A percentile compares a stretch with the other conserved stretches of the same genome.
These are phyloP conservation scores for Junonia oenone DNA, from an alignment of 2,888 invertebrate genomes.

Conservation along the genomic window DNA sequence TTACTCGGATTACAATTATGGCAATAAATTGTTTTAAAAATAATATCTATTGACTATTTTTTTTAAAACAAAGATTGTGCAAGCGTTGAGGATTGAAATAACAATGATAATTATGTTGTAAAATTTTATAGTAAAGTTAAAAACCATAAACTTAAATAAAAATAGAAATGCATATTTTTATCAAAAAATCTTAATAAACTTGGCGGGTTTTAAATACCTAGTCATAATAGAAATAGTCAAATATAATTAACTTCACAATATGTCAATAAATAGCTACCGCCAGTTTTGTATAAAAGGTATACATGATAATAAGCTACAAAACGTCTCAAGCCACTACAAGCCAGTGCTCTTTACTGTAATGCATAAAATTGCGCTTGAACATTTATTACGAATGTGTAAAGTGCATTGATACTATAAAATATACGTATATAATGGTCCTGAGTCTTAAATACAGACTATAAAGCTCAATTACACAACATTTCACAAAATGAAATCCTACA, in stretches of 20 bases:
- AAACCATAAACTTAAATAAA: conserved; percentile 6
- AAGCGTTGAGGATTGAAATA: conserved; percentile 8
- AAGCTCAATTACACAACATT: conserved; percentile 63
- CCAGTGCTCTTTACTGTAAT: conserved; percentile 55
- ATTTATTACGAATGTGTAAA: conserved; percentile 45
- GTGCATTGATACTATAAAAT: conserved; percentile 59
- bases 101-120: conserved; percentile 17
- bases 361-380: conserved; percentile 53
- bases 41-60: conserved; percentile 37
- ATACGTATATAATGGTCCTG: conserved; percentile 69
- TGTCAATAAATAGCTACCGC: conserved; percentile 20
- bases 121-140: background rate
- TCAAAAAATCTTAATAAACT: background rate
- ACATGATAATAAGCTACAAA: conserved; percentile 37
- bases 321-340: conserved; percentile 64
- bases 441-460: conserved; percentile 70
- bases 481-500: conserved; percentile 45
- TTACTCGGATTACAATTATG: conserved; percentile 59
- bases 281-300: conserved; percentile 23
- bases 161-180: conserved; percentile 2
- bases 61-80: conserved; percentile 19
- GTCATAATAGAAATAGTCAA: conserved; percentile 5
- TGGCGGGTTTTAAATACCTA: background rate
- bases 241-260: background rate
- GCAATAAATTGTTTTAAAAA: conserved; percentile 53